Base-by-base conservation (phyloP, 1,140 invertebrate genomes). In the Brachionus calyciflorus region DNA sequence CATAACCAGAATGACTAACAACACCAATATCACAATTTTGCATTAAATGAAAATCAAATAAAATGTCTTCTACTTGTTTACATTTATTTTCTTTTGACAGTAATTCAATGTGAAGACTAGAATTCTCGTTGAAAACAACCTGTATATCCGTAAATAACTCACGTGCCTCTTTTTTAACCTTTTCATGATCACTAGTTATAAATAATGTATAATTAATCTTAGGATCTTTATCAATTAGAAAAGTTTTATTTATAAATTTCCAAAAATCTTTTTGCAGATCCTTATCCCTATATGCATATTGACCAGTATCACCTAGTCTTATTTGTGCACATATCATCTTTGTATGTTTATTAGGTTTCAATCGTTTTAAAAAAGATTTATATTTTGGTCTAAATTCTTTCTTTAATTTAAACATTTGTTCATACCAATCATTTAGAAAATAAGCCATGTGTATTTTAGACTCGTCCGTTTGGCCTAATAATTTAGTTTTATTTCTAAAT, bases 11-110 rank as follows among this genome's bases (percentile, higher is more conserved):
- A 49, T 48, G 44, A 21, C 65, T 70, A 6, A 70, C 65, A 1
- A 70, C 48, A 17, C 44, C 65, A 30, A 49, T 70, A 33, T 70
- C 65, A 37, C 65, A 70, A 51, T 70, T 49, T 70, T 70, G 65
- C 48, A 70, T 48, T 17, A 49, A n/a, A 48, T 49, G 65, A 70
- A 70, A 70, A 51, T 70, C 65, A 51, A 70, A 19, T 14, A 70
- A 6, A 14, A 51, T 24, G 28, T 70, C 46, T 48, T 49, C 65
- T 14, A 70, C n/a, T 26, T 70, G 19, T 48, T 17, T 26, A 17
- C 65, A 70, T 33, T 70, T 46, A 26, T 70, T 19, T 48, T 3
- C 19, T 48, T 70, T 48, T 5, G n/a, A 30, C 28, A 46, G 37
- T 17, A 19, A 33, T 48, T 51, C 65, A 33, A 70, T 14, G 12